These are phyloP conservation scores for Gymnothorax javanicus DNA, from an alignment of 2,797 vertebrate species.

Conservation along the genomic window DNA sequence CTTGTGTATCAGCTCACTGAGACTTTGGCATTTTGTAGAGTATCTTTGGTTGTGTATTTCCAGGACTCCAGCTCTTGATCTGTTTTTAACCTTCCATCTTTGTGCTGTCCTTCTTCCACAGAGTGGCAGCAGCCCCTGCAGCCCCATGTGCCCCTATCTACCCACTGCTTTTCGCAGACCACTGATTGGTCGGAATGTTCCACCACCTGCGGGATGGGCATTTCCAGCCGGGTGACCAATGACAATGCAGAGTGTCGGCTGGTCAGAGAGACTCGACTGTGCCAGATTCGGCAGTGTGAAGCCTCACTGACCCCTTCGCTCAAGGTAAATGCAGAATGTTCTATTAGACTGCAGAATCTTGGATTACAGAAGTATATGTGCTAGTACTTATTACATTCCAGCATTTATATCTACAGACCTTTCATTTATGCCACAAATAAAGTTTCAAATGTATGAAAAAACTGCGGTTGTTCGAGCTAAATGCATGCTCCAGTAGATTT, in stretches of 20 bases:
- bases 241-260: conserved; percentile 67
- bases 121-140: conserved; percentile 51
- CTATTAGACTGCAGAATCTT: background rate
- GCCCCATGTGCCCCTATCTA: conserved; percentile 39
- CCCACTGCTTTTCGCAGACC: conserved; percentile 65
- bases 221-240: conserved; percentile 75
- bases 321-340: conserved; percentile 56
- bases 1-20: background rate
- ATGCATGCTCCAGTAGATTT: background rate
- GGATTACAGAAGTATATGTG: too few species aligned
- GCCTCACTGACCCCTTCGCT: conserved; percentile 23
- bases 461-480: background rate
- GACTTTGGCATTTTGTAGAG: background rate
- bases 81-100: background rate
- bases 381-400: background rate
- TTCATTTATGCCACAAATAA: background rate
- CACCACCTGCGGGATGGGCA: conserved; percentile 69
- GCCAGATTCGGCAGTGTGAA: conserved; percentile 65
- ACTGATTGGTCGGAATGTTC: conserved; percentile 73
- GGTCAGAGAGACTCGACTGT: conserved; percentile 68
- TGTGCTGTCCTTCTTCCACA: conserved; percentile 39
- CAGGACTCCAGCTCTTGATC: background rate
- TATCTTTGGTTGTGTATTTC: background rate
- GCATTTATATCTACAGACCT: background rate
- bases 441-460: background rate